A percentile compares a stretch with the other conserved stretches of the same genome.
phyloP scores from a whole-genome alignment of 2,113 vertebrate species.

The Ciconia boyciana region DNA sequence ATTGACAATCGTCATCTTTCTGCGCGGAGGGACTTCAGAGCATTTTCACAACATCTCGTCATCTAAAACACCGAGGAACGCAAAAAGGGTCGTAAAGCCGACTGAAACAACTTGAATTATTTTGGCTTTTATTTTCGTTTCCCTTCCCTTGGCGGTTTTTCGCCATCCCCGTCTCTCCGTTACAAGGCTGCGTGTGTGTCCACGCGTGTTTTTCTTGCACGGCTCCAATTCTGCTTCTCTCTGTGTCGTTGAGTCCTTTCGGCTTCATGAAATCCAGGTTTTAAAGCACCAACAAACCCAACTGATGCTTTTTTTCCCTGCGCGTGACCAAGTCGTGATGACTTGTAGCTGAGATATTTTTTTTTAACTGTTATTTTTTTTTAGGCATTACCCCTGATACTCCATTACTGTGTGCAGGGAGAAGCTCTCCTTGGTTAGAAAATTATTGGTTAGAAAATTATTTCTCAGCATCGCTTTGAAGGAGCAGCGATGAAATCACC shows the following conservation, averaged over 20 bases:
- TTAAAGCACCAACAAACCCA: neutral
- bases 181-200: neutral
- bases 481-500: neutral
- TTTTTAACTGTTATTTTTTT: neutral
- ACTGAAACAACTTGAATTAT: neutral
- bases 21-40: neutral
- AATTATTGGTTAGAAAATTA: neutral
- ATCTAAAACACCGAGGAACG: accelerated
- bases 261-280: no score
- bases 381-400: neutral
- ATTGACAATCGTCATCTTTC: accelerated
- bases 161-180: accelerated
- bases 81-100: neutral
- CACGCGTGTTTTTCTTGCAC: accelerated
- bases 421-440: neutral
- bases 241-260: accelerated
- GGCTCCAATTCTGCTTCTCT: neutral
- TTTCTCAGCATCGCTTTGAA: neutral
- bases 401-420: neutral
- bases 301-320: neutral
- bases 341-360: neutral
- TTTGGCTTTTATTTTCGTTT: neutral
- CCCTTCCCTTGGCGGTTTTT: neutral
- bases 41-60: neutral
- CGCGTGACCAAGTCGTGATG: neutral